Evolutionary conservation across 1,140 invertebrate genomes (phyloP).

Genomic region (Cydia amplana): DNA sequence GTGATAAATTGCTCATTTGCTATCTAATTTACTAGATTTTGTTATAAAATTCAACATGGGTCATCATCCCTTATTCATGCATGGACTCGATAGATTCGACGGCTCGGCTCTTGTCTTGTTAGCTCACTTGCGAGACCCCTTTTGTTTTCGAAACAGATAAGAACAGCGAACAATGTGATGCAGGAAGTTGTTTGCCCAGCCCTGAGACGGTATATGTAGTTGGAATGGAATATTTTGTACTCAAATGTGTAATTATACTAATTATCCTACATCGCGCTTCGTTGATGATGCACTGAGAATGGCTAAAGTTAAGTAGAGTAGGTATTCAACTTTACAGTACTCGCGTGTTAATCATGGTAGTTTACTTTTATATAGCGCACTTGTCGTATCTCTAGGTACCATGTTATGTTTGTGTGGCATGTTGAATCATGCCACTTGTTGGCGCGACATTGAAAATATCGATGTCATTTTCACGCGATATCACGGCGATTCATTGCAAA

Average conservation of each 20-base stretch:
- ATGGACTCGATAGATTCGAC: slow-evolving; percentile 12
- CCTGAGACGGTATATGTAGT: background rate
- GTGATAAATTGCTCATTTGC: too few relatives aligned
- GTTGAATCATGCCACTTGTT: slow-evolving; percentile 4
- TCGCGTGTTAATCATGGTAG: background rate
- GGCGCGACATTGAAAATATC: slow-evolving; percentile 25
- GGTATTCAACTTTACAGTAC: background rate
- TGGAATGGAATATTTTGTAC: slow-evolving; percentile 3
- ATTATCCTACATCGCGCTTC: background rate
- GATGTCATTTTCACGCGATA: background rate
- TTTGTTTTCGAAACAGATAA: background rate
- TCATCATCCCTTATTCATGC: too few relatives aligned
- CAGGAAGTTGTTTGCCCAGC: background rate
- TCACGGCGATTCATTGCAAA: slow-evolving; percentile 1
- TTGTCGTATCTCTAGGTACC: background rate
- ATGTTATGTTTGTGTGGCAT: background rate
- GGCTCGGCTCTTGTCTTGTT: background rate
- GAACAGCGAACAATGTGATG: background rate
- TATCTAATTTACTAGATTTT: too few relatives aligned
- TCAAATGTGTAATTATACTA: background rate
- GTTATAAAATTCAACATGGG: too few relatives aligned
- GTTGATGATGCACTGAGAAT: slow-evolving; percentile 5
- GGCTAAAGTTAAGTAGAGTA: background rate
- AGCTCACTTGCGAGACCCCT: background rate
- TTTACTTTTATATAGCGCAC: background rate